Evolutionary conservation across 2,888 invertebrate species (phyloP).

Genomic region (Morpho deidamia): DNA sequence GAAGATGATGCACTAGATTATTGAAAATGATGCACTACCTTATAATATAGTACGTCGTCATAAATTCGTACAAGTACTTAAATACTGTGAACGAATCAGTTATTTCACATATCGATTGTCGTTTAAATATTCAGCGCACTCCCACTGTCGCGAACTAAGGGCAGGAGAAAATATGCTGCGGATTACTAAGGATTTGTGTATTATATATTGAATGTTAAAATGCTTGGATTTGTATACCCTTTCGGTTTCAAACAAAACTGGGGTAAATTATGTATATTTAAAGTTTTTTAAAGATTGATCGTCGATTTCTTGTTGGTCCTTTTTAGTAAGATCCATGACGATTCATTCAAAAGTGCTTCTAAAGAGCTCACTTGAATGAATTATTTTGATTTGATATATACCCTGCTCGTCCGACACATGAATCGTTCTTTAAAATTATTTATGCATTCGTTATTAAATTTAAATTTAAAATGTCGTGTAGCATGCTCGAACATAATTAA

Average conservation of each 20-base stretch:
- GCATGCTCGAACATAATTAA: constrained; percentile 49
- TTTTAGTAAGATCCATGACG: too few species aligned
- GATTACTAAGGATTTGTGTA: too few species aligned
- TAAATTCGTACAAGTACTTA: too few species aligned
- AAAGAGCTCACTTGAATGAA: too few species aligned
- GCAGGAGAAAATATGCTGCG: constrained; percentile 4
- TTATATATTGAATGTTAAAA: too few species aligned
- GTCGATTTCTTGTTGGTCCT: too few species aligned
- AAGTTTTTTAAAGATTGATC: too few species aligned
- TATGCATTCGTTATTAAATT: constrained; percentile 24
- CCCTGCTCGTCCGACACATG: constrained; percentile 5
- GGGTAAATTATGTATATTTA: too few species aligned
- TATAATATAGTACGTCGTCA: neutral
- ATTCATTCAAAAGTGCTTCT: too few species aligned
- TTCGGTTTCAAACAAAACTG: too few species aligned
- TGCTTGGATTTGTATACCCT: too few species aligned
- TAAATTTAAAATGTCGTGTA: constrained; percentile 41
- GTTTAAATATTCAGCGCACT: constrained; percentile 15
- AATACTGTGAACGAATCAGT: neutral
- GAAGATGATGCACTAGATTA: neutral
- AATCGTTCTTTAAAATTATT: constrained; percentile 20
- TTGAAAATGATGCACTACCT: neutral
- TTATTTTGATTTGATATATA: too few species aligned
- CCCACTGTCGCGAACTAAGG: constrained; percentile 15
- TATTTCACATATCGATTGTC: constrained; percentile 10